phyloP scores from a whole-genome alignment of 2,797 vertebrate genomes.

The Sebastes trivittatus region DNA sequence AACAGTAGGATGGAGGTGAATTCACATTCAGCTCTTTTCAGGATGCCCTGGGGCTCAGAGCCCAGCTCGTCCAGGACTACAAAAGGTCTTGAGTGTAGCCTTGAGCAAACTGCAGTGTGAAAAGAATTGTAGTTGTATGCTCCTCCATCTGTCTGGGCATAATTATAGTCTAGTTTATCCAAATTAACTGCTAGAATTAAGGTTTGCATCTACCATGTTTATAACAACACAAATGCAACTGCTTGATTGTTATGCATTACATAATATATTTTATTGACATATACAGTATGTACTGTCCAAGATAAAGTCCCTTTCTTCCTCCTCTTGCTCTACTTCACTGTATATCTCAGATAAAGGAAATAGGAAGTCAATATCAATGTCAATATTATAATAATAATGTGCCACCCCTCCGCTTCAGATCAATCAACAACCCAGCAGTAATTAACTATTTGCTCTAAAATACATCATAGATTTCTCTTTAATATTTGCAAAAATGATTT shows the following conservation, averaged over 20 bases:
- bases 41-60: conserved; percentile 44
- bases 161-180: conserved; percentile 35
- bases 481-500: conserved; percentile 89
- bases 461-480: conserved; percentile 87
- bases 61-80: conserved; percentile 41
- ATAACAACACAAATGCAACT: background rate
- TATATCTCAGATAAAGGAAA: conserved; percentile 73
- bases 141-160: conserved; percentile 25
- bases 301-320: background rate
- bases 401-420: conserved; percentile 87
- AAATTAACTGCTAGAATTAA: conserved; percentile 13
- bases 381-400: conserved; percentile 50
- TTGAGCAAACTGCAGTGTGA: conserved; percentile 27
- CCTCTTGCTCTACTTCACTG: background rate
- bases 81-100: conserved; percentile 52
- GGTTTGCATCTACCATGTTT: background rate
- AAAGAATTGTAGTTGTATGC: conserved; percentile 26
- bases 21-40: conserved; percentile 39
- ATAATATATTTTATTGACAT: background rate
- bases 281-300: background rate
- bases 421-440: conserved; percentile 89
- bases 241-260: background rate
- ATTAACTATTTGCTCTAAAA: conserved; percentile 80
- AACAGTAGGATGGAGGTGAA: conserved; percentile 22
- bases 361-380: conserved; percentile 84